Evolutionary conservation across 2,113 vertebrate species (phyloP), one percentile per base, ranked within the genome.

Genomic region (Cavia aperea): DNA sequence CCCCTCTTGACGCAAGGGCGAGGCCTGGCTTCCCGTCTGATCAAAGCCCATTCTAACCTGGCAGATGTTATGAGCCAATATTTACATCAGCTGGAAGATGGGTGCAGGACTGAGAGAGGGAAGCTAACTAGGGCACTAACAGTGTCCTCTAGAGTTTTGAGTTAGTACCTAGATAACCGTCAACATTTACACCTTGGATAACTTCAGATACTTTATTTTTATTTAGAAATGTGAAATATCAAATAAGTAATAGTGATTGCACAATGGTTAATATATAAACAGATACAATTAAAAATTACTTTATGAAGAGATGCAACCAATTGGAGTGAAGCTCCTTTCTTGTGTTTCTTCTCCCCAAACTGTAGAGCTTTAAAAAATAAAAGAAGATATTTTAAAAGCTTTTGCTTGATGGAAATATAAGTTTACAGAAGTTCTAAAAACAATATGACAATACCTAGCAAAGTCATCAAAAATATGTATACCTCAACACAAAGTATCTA

Each of bases 291-390:
- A 89, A 95, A 94, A 90, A 77, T 95, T 94, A 96, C 90, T 94
- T 96, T 94, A 88, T 96, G 91, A 72, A 92, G 70, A 65, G 93
- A 95, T 62, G 86, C 62, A 84, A 95, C 68, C 31, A 6, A 62
- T 75, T 85, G 86, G 62, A 94, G 95, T 43, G 94, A 94, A 89
- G 68, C 29, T 81, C 66, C 77, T 92, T 94, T 94, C 86, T 91
- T 96, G 60, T 10, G 16, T 91, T 95, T 91, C 84, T 95, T 96
- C 63, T 95, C 93, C 51, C 62, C 86, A 95, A 93, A 93, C 21
- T 75, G 66, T 85, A 82, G 8, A 89, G 85, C 88, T 94, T 72
- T 29, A 90, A 91, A 82, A 56, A 84, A 68, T 60, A 36, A 72
- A 78, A 68, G 43, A 87, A 94, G 33, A 8, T 24, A 86, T 51